These are phyloP conservation scores for Tortricodes alternella DNA, from an alignment of 2,888 invertebrate genomes.

Conservation along the genomic window DNA sequence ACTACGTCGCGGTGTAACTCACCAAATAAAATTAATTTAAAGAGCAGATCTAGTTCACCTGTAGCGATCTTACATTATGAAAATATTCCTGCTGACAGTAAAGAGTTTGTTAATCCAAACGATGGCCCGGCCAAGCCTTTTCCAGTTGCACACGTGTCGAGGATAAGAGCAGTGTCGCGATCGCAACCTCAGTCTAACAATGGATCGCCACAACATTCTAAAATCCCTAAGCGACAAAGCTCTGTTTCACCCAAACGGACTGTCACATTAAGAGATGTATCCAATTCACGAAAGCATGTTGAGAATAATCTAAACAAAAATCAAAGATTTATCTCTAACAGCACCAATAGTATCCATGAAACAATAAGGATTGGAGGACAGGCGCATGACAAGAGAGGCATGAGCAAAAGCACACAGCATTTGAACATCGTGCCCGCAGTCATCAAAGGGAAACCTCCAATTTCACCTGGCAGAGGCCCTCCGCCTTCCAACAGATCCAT, in stretches of 20 bases:
- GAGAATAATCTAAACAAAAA: slow-evolving; percentile 59
- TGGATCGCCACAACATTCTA: slow-evolving; percentile 75
- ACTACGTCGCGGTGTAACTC: slow-evolving; percentile 69
- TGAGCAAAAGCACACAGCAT: slow-evolving; percentile 72
- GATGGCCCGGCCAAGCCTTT: slow-evolving; percentile 55
- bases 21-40: slow-evolving; percentile 63
- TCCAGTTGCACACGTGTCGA: slow-evolving; percentile 63
- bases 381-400: slow-evolving; percentile 64
- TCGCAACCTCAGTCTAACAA: slow-evolving; percentile 76
- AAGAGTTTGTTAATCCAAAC: slow-evolving; percentile 55
- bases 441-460: slow-evolving; percentile 76
- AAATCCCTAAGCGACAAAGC: slow-evolving; percentile 74
- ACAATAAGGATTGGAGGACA: slow-evolving; percentile 68
- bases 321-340: slow-evolving; percentile 73
- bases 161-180: slow-evolving; percentile 62
- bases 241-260: slow-evolving; percentile 71
- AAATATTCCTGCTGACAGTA: slow-evolving; percentile 51
- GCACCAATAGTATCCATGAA: slow-evolving; percentile 77
- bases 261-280: slow-evolving; percentile 42
- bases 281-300: slow-evolving; percentile 48
- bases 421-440: slow-evolving; percentile 61
- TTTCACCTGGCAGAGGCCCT: slow-evolving; percentile 74
- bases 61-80: slow-evolving; percentile 63
- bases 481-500: slow-evolving; percentile 73
- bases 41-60: slow-evolving; percentile 75